Percentiles rank a stretch among this genome's conserved stretches.
phyloP scores from a whole-genome alignment of 1,140 invertebrate genomes.

The Calosoma granatense region DNA sequence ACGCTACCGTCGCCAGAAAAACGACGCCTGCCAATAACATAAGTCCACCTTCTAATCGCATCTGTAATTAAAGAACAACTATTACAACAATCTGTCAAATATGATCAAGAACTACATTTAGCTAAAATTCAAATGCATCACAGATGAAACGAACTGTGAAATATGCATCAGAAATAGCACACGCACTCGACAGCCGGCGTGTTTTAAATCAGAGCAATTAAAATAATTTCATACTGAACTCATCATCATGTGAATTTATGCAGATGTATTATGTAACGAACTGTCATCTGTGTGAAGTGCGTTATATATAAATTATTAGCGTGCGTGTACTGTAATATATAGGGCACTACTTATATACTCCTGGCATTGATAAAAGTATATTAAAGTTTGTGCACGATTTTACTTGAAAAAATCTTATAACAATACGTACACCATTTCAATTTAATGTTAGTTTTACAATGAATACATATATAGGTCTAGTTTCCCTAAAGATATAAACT shows the following conservation, averaged over 20 bases:
- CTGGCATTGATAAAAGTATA: background rate
- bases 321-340: background rate
- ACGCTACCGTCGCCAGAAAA: background rate
- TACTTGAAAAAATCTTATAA: background rate
- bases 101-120: background rate
- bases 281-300: background rate
- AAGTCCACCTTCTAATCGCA: background rate
- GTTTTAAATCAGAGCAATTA: background rate
- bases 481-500: too few relatives aligned
- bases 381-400: background rate
- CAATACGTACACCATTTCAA: background rate
- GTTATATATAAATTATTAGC: background rate
- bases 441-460: background rate
- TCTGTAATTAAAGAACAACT: conserved; percentile 10
- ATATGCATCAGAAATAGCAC: background rate
- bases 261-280: background rate
- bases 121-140: background rate
- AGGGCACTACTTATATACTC: background rate
- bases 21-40: background rate
- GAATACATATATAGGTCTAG: background rate
- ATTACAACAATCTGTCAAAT: background rate
- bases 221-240: conserved; percentile 6
- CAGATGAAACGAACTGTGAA: background rate
- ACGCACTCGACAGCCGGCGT: background rate
- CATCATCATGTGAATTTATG: background rate